Base-by-base conservation (phyloP, 2,113 vertebrate species). In the Grammomys dolichurus region DNA sequence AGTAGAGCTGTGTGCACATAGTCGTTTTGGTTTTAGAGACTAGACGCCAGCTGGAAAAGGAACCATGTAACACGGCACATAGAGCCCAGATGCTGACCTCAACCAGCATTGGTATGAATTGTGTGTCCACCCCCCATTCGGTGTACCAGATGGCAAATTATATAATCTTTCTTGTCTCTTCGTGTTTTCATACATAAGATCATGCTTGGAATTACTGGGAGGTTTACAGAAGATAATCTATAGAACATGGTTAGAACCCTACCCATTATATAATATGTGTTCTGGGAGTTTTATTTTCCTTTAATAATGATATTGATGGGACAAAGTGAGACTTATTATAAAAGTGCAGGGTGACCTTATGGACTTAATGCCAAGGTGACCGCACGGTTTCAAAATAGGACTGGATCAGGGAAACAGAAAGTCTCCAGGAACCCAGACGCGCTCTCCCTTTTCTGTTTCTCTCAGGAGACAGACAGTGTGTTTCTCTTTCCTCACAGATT, bases 401-500 rank as follows among this genome's bases (percentile, higher is more conserved):
- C 84, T 13, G 40, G 28, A 48, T 56, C 12, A 60, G 70, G 40
- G 70, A 85, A 95, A 76, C 86, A 84, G 58, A 87, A 92, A 58
- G 22, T 63, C 14, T 1, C 14, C 51, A 43, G 43, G 63, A 13
- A 40, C 12, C 16, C 33, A 51, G 33, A 5, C 17, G 20, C 5
- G 36, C 10, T 8, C 51, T 8, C 36, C 22, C 76, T 78, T 80
- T 87, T 87, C 77, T 77, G 58, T 70, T 69, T 93, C 69, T 89
- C 58, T 84, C 51, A 19, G 70, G 58, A 58, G 40, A 92, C 17
- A 51, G 56, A 16, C 13, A 33, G 20, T 8, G 19, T 60, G 48
- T 85, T 95, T 95, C 91, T 93, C 70, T 95, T 75, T 88, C 70
- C 70, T n/a, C 19, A 26, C 51, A 89, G 31, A 58, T 31, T 19